Evolutionary conservation across 2,797 vertebrate species (phyloP).

Genomic region (Sciaenops ocellatus): DNA sequence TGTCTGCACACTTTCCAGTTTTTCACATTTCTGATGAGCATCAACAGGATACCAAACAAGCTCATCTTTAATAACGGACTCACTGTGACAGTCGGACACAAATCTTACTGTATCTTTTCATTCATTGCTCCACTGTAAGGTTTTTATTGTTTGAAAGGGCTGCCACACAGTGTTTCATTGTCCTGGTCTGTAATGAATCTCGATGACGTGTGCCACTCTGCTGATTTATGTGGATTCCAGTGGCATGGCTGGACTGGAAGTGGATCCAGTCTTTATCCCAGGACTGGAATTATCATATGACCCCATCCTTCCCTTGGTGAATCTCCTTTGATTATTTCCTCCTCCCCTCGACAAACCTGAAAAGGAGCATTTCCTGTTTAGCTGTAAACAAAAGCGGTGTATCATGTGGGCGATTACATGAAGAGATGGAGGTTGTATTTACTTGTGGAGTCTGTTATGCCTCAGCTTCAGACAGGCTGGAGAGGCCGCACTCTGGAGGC

Average conservation of each 20-base stretch:
- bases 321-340: background rate
- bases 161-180: slow-evolving; percentile 56
- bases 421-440: slow-evolving; percentile 4
- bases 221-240: slow-evolving; percentile 46
- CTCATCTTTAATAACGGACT: slow-evolving; percentile 10
- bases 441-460: background rate
- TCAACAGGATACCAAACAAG: background rate
- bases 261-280: slow-evolving; percentile 26
- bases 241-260: slow-evolving; percentile 16
- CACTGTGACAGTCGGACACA: slow-evolving; percentile 43
- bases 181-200: slow-evolving; percentile 44
- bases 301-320: background rate
- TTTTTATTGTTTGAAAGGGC: slow-evolving; percentile 34
- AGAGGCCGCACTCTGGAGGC: slow-evolving; percentile 74
- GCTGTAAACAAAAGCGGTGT: background rate
- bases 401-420: background rate
- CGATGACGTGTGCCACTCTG: slow-evolving; percentile 36
- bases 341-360: slow-evolving; percentile 7
- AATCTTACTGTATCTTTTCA: slow-evolving; percentile 22
- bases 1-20: slow-evolving; percentile 26
- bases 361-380: slow-evolving; percentile 6
- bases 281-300: slow-evolving; percentile 17
- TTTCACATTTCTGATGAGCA: slow-evolving; percentile 31
- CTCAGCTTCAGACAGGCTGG: slow-evolving; percentile 56
- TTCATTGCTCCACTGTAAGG: slow-evolving; percentile 8